Evolutionary conservation across 64 coral and sea anemone species (phyloP), one percentile per base, ranked within the genome.

Genomic region (Anthopleura sola): DNA sequence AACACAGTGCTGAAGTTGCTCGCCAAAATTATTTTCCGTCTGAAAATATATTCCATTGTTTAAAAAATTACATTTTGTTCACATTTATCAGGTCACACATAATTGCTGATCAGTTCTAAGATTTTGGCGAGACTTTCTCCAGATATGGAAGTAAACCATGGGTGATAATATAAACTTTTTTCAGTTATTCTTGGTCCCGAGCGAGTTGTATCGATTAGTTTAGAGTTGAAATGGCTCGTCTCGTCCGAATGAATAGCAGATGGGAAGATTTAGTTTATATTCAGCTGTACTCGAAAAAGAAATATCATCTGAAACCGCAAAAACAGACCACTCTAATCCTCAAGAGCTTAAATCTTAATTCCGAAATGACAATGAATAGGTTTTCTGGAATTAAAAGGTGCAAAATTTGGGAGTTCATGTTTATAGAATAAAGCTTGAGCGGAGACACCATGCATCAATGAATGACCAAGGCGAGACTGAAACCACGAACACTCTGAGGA

Each of bases 291-390:
- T 71, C 66, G 13, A 71, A 34, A 15, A 71, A 28, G 66, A 34
- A 71, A 71, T 71, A 71, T 17, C 66, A 71, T n/a, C 13, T 34
- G 28, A 71, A 71, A 71, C 66, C 66, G 44, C 76, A 79, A 23
- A 53, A 79, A 44, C 39, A 79, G 76, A 44, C 76, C 44, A 48
- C 38, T 79, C 39, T 79, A 79, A 79, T 79, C 37, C 76, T 44
- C 23, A 21, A 44, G 76, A 79, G 76, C 36, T 79, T 79, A 79
- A 47, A 46, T 23, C 44, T 40, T 44, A 79, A 48, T 79, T 79
- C 36, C 31, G 19, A 79, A 79, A 21, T 40, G 6, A 19, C 76
- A 44, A 44, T 44, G 76, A 48, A 48, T 33, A n/a, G 44, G 36
- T 79, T 79, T 38, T 44, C 37, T 47, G 24, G 19, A 23, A 19